Base-by-base conservation (phyloP, 2,888 invertebrate genomes). In the Drosophila mayaguana region DNA sequence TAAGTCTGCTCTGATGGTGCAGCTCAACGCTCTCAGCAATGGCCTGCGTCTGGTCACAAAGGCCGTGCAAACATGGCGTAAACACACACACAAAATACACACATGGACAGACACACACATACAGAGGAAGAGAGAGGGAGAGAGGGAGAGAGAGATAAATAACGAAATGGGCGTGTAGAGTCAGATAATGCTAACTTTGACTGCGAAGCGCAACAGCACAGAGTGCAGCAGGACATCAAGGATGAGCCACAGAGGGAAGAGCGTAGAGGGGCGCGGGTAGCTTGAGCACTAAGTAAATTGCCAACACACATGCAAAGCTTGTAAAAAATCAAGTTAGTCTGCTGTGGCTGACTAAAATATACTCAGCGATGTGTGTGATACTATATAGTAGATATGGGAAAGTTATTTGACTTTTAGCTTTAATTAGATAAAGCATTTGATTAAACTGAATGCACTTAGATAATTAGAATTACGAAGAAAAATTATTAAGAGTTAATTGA, bases 11-110 rank as follows among this genome's bases (percentile, higher is more conserved):
- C 71, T 45, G 43, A 14, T 45, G 43, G 53, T 61, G 53, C 72
- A 65, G 63, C 55, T 67, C 54, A 51, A n/a, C 66, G 65, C 48
- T 63, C 63, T 50, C 55, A 25, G 62, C 60, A 56, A 82, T 88
- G 73, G 61, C 66, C 65, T 68, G 72, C 20, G 48, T 53, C 63
- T 62, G 80, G 63, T 72, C 75, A 77, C 84, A 85, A 85, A 86
- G 70, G 80, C 75, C 78, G 66, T 69, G 87, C 68, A 86, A 88
- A 88, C 73, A 85, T 80, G 68, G 51, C 76, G 48, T 67, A 63
- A 61, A 75, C 63, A 65, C 56, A 64, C 43, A 64, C 55, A 56
- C 38, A 25, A 3, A 48, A 48, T n/a, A 45, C 56, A 67, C 59
- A 59, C 34, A 61, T 9, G 55, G 51, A 62, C 20, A 60, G 51